phyloP scores from a whole-genome alignment of 2,113 vertebrate genomes.

The Dasyornis broadbenti region DNA sequence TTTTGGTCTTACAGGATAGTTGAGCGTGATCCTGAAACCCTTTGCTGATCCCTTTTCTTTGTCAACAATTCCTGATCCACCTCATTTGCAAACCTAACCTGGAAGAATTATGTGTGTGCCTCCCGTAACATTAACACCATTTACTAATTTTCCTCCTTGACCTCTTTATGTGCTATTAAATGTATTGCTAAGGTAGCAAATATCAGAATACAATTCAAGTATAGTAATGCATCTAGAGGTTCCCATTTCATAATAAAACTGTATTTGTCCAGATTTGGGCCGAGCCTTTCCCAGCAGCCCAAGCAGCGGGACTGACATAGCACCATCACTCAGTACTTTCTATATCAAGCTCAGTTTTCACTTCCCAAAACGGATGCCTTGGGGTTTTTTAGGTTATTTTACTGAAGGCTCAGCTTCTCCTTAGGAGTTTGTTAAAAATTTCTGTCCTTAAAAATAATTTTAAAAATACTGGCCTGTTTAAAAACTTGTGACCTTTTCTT shows the following conservation, averaged over 20 bases:
- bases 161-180: neutral
- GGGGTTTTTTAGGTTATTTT: neutral
- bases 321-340: neutral
- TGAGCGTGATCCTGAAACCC: neutral
- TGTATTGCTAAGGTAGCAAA: neutral
- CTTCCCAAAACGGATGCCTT: neutral
- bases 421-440: neutral
- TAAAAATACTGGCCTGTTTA: neutral
- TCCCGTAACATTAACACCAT: neutral
- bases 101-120: neutral
- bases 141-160: neutral
- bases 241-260: neutral
- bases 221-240: rapidly evolving
- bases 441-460: neutral
- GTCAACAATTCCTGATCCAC: rapidly evolving
- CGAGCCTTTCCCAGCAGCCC: neutral
- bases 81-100: neutral
- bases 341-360: neutral
- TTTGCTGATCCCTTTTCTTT: neutral
- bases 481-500: neutral
- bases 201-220: neutral
- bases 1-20: neutral
- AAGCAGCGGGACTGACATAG: neutral
- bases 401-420: neutral
- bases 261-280: neutral